These are phyloP conservation scores for Emberiza fucata DNA, from an alignment of 2,113 vertebrate genomes.

Conservation along the genomic window DNA sequence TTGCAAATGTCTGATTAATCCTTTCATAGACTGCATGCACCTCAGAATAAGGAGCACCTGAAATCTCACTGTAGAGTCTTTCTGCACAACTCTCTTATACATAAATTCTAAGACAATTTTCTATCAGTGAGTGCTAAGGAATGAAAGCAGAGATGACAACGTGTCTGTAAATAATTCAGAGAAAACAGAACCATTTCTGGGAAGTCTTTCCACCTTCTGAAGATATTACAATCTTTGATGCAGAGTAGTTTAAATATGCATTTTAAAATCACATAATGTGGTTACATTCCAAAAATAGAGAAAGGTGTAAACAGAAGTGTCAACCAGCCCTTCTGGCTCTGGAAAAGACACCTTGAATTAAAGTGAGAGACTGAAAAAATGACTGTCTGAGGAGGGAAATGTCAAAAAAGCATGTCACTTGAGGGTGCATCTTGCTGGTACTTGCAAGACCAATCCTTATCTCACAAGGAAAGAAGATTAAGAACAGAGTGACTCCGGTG, in stretches of 20 bases:
- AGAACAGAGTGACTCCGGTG: neutral
- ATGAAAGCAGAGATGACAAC: neutral
- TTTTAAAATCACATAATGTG: neutral
- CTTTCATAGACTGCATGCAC: neutral
- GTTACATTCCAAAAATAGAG: neutral
- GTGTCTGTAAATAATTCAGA: neutral
- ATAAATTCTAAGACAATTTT: neutral
- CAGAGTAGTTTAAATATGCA: neutral
- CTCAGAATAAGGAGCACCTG: neutral
- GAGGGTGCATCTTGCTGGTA: neutral
- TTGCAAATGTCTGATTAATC: neutral
- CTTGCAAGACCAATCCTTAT: neutral
- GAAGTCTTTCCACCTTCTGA: neutral
- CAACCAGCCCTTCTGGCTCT: neutral
- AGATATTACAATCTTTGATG: neutral
- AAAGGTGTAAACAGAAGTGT: constrained; percentile 33
- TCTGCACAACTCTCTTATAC: neutral
- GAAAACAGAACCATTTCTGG: neutral
- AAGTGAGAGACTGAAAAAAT: constrained; percentile 27
- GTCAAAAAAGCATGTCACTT: neutral
- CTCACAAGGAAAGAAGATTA: neutral
- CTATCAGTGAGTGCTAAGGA: neutral
- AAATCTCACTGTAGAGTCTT: neutral
- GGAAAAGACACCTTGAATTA: constrained; percentile 10
- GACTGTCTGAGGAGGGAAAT: neutral